Conservation (phyloP, 2,888 invertebrate genomes). For the Leucoptera coffeella region DNA sequence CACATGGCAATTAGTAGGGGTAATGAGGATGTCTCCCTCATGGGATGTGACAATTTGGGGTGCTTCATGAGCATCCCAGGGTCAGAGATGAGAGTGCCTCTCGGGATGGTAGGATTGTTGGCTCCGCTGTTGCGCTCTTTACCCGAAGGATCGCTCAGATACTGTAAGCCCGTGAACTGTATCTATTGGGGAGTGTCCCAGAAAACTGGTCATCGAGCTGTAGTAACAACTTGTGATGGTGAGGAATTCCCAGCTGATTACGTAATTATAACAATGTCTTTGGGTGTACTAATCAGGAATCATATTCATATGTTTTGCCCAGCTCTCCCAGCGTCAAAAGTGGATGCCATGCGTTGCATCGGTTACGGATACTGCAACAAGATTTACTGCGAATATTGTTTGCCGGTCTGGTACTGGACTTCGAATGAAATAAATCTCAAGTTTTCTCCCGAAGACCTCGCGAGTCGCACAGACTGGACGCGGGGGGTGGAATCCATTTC, state of each 20-base stretch:
- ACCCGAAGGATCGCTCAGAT: constrained; percentile 55
- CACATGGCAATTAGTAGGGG: constrained; percentile 57
- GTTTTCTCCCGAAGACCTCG: constrained; percentile 49
- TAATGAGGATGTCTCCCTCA: constrained; percentile 55
- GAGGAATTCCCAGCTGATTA: constrained; percentile 69
- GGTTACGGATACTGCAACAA: constrained; percentile 73
- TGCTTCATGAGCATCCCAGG: constrained; percentile 53
- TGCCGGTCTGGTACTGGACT: constrained; percentile 68
- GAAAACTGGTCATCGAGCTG: constrained; percentile 33
- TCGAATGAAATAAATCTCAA: constrained; percentile 59
- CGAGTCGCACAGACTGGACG: constrained; percentile 56
- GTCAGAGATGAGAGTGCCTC: constrained; percentile 52
- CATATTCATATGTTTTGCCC: constrained; percentile 65
- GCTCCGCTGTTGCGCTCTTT: constrained; percentile 61
- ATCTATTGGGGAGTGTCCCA: constrained; percentile 62
- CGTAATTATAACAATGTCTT: constrained; percentile 69
- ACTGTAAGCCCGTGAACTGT: constrained; percentile 64
- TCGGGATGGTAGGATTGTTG: constrained; percentile 59
- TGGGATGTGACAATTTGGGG: constrained; percentile 28
- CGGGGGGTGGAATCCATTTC: constrained; percentile 65
- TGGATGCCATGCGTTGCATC: constrained; percentile 59
- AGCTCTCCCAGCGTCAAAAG: constrained; percentile 60
- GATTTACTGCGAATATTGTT: constrained; percentile 68
- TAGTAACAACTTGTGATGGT: constrained; percentile 62
- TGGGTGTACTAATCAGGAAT: constrained; percentile 66